Evolutionary conservation across 2,888 invertebrate species (phyloP).

Genomic region (Polia nebulosa): DNA sequence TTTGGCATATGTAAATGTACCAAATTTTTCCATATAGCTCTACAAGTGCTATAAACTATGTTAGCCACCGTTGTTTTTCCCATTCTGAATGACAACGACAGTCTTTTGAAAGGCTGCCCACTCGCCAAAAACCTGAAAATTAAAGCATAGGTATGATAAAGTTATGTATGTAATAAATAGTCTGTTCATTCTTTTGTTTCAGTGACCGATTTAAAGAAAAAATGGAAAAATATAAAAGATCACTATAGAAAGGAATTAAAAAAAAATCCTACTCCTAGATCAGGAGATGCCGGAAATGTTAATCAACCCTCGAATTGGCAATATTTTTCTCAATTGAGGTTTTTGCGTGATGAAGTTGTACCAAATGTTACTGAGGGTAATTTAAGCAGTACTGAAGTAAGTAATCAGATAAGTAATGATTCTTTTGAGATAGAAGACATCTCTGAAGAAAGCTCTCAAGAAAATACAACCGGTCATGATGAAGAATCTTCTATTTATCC

Average conservation of each 20-base stretch:
- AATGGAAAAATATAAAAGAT: constrained; percentile 59
- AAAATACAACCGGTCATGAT: constrained; percentile 17
- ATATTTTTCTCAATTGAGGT: constrained; percentile 51
- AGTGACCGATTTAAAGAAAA: constrained; percentile 38
- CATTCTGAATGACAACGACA: constrained; percentile 53
- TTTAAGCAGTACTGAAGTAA: constrained; percentile 42
- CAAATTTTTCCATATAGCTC: constrained; percentile 57
- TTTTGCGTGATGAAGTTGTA: constrained; percentile 51
- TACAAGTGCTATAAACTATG: constrained; percentile 43
- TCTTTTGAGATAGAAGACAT: constrained; percentile 13
- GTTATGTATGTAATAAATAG: constrained; percentile 3
- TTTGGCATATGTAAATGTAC: constrained; percentile 51
- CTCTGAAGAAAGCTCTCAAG: not conserved
- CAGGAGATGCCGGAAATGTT: constrained; percentile 56
- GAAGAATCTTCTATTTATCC: constrained; percentile 28
- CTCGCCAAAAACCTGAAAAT: constrained; percentile 56
- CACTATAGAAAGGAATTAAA: constrained; percentile 60
- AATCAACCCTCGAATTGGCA: constrained; percentile 45
- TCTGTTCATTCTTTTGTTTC: constrained; percentile 1
- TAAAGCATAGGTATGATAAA: constrained; percentile 27
- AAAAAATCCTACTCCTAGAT: constrained; percentile 50
- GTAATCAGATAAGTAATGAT: constrained; percentile 46
- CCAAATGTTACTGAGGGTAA: constrained; percentile 48
- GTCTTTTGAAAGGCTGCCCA: constrained; percentile 48
- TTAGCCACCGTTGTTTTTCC: constrained; percentile 52